phyloP scores from a whole-genome alignment of 2,797 vertebrate species.

The Notolabrus celidotus region DNA sequence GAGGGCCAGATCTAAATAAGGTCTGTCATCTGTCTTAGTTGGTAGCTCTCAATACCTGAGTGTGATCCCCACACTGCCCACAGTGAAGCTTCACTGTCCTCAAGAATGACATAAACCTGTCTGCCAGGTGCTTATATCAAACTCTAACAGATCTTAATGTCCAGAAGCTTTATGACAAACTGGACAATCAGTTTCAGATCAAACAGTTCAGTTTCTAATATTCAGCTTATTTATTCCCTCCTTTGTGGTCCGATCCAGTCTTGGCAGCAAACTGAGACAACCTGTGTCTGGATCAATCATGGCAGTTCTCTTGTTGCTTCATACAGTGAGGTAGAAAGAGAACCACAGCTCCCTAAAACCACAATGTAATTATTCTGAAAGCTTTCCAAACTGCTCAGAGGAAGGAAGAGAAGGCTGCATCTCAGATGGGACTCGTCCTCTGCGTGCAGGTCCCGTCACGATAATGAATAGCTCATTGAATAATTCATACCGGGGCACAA shows the following conservation, averaged over 20 bases:
- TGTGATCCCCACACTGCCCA: background rate
- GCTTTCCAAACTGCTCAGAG: constrained; percentile 54
- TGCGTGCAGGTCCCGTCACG: constrained; percentile 39
- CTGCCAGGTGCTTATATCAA: no score
- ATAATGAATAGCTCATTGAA: constrained; percentile 70
- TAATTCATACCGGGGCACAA: constrained; percentile 71
- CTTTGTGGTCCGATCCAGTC: background rate
- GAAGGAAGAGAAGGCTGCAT: constrained; percentile 16
- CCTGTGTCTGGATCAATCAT: constrained; percentile 22
- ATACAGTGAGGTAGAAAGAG: constrained; percentile 26
- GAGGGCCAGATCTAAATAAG: background rate
- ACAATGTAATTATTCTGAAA: constrained; percentile 74
- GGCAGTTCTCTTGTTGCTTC: constrained; percentile 39
- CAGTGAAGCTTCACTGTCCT: no score
- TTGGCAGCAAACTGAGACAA: no score
- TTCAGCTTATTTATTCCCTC: background rate
- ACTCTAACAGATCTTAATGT: no score
- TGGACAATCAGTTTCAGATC: background rate
- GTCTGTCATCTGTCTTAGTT: background rate
- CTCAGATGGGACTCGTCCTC: constrained; percentile 46
- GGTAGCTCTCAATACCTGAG: background rate
- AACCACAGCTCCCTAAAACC: constrained; percentile 52
- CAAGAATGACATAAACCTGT: no score
- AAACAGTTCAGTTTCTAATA: background rate
- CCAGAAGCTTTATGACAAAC: no score